Base-by-base conservation (phyloP, 1,140 invertebrate genomes). In the Battus philenor region DNA sequence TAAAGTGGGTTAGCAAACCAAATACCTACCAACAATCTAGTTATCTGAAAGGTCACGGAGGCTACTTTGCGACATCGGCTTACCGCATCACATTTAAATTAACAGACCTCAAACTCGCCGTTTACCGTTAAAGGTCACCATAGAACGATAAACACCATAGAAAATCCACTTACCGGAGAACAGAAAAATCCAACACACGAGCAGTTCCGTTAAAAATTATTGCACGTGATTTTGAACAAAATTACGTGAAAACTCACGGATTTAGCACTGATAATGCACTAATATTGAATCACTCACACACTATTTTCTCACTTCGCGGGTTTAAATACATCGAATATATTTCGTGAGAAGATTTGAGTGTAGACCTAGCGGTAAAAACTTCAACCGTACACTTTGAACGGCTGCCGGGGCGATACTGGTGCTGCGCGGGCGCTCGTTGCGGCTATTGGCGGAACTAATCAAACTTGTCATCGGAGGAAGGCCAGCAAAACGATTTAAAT, bases 161-260 rank as follows among this genome's bases (percentile, higher is more conserved):
- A 65, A 64, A 71, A 69, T 56, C n/a, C n/a, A n/a, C 34, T 72
- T 58, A 74, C 73, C 65, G 53, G 67, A 56, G 49, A 65, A 70
- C 59, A 53, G 27, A 52, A 51, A 54, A 66, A 68, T 68, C 63
- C 59, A 61, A 54, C 54, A 45, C 57, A 6, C 2, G 50, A 50
- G 20, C 32, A 20, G 65, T 54, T 63, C 58, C 58, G 58, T 60
- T 64, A 51, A 57, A 46, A 59, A n/a, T 55, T 68, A 63, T 72
- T 57, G 51, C 52, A 38, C 49, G 55, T 32, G 59, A 64, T 66
- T 71, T 70, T 62, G 38, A 45, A 47, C 50, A 72, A 75, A 81
- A 78, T 53, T 61, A 59, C 69, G 59, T 54, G 38, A 75, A 72
- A 75, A 68, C 56, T 48, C 38, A 52, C n/a, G 24, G 50, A 45